Conservation (phyloP, 2,113 vertebrate species). For the Cyanoderma ruficeps region DNA sequence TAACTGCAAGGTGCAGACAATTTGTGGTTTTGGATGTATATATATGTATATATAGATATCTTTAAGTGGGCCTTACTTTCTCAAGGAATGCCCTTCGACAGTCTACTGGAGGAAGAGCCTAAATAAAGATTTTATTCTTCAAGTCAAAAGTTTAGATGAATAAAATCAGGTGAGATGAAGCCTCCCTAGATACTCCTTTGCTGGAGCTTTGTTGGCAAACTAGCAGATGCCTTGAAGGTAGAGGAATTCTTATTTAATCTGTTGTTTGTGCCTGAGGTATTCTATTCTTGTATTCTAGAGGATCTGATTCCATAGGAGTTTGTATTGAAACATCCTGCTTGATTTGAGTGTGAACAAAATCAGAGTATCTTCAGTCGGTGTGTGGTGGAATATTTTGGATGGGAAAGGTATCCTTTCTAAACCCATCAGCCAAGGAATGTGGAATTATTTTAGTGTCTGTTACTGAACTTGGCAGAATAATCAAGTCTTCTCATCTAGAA, state of each 20-base stretch:
- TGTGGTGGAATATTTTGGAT: background rate
- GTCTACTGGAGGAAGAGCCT: background rate
- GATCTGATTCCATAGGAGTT: background rate
- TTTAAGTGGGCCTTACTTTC: background rate
- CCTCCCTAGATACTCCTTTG: background rate
- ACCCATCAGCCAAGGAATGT: background rate
- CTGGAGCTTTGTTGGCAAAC: background rate
- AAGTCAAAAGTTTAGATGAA: background rate
- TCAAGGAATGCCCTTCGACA: background rate
- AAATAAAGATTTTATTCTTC: background rate
- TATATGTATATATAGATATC: background rate
- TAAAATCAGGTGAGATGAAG: background rate
- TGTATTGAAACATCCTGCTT: background rate
- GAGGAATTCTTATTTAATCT: background rate
- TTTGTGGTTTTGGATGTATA: background rate
- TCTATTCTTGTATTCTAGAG: background rate
- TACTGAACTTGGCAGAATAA: conserved; percentile 2
- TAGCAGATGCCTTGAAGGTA: background rate
- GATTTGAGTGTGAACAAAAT: background rate
- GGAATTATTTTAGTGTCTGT: background rate
- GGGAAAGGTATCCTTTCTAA: background rate
- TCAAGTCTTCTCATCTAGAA: conserved; percentile 13
- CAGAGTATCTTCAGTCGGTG: background rate
- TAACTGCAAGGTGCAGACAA: background rate
- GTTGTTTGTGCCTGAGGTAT: background rate